phyloP scores from a whole-genome alignment of 2,113 vertebrate genomes.

The Vicugna pacos region DNA sequence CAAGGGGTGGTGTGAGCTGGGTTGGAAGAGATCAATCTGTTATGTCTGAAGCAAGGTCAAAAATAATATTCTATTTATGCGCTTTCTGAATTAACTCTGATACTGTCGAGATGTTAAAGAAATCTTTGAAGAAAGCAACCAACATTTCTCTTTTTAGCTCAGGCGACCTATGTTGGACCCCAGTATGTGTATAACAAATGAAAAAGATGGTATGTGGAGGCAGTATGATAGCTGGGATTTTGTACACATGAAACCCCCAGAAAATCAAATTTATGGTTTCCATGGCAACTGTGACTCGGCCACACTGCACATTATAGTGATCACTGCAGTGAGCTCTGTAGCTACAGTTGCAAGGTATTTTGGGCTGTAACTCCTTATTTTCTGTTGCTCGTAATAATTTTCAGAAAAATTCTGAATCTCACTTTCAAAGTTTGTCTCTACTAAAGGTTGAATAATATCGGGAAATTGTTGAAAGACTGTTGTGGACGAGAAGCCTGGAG shows the following conservation, averaged over 20 bases:
- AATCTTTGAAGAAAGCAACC: neutral
- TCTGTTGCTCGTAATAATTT: slow-evolving; percentile 35
- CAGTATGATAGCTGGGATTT: slow-evolving; percentile 45
- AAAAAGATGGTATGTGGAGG: slow-evolving; percentile 38
- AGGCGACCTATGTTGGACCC: slow-evolving; percentile 29
- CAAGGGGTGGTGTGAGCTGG: neutral
- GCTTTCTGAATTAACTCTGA: slow-evolving; percentile 26
- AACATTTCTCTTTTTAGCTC: slow-evolving; percentile 24
- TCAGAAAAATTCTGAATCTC: slow-evolving; percentile 35
- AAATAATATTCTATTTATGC: slow-evolving; percentile 16
- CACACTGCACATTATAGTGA: slow-evolving; percentile 49
- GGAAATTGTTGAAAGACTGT: neutral
- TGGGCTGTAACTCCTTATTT: slow-evolving; percentile 48
- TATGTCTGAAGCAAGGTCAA: slow-evolving; percentile 55
- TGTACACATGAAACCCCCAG: slow-evolving; percentile 23
- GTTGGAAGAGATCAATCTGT: neutral
- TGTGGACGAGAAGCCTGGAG: neutral
- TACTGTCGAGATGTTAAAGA: neutral
- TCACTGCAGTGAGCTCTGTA: slow-evolving; percentile 45
- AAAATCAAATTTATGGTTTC: slow-evolving; percentile 71
- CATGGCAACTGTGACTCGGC: slow-evolving; percentile 62
- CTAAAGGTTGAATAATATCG: neutral
- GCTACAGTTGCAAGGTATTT: slow-evolving; percentile 44
- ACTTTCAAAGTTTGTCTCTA: slow-evolving; percentile 1
- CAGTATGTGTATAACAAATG: slow-evolving; percentile 10